A percentile compares a stretch with the other conserved stretches of the same genome.
Conservation (phyloP, 2,797 vertebrate species). For the Capromys pilorides region DNA sequence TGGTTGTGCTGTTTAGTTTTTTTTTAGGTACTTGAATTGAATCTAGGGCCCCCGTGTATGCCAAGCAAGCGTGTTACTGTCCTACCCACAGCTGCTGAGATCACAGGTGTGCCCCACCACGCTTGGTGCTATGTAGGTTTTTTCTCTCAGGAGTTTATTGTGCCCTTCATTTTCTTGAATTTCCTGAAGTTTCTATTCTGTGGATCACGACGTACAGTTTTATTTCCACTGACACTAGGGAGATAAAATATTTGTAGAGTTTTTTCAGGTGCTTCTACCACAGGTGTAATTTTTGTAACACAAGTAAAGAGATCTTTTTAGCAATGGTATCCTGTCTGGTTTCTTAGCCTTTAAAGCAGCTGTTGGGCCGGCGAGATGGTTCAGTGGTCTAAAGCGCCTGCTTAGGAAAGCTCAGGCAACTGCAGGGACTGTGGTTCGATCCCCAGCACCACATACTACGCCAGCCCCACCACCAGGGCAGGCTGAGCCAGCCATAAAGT, state of each 20-base stretch:
- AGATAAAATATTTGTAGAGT: not conserved
- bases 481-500: too few relatives aligned
- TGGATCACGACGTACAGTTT: not conserved
- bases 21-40: not conserved
- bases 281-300: slow-evolving; percentile 8
- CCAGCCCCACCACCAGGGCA: too few relatives aligned
- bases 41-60: not conserved
- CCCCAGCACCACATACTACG: too few relatives aligned
- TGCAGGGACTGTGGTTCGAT: too few relatives aligned
- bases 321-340: not conserved
- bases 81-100: not conserved
- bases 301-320: slow-evolving; percentile 20
- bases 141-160: not conserved
- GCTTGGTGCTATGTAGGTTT: not conserved
- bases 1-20: not conserved
- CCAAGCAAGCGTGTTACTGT: not conserved
- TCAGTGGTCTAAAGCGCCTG: too few relatives aligned
- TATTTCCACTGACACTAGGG: not conserved
- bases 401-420: too few relatives aligned
- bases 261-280: slow-evolving; percentile 39
- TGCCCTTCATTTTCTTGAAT: not conserved
- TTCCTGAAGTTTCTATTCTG: not conserved
- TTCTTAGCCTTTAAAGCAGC: slow-evolving; percentile 9
- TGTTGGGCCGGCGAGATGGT: too few relatives aligned
- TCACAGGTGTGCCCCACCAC: not conserved